phyloP scores from a whole-genome alignment of 2,888 invertebrate genomes.

The Phasia obesa region DNA sequence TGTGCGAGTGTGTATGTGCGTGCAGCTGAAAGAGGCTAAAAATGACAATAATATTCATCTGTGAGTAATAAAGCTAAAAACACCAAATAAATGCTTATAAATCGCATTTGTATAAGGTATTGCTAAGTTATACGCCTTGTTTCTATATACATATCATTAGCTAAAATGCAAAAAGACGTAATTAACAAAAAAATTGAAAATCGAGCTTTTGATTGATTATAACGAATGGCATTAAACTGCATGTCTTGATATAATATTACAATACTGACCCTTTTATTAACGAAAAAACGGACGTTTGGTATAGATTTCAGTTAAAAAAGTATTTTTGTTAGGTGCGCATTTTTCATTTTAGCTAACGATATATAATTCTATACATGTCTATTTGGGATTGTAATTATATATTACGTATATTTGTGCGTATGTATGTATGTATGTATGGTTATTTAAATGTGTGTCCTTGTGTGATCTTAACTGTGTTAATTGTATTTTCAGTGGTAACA shows the following conservation, averaged over 20 bases:
- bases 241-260: too few relatives aligned
- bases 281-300: too few relatives aligned
- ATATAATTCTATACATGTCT: neutral
- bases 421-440: neutral
- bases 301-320: neutral
- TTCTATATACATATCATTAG: too few relatives aligned
- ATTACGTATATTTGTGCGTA: neutral
- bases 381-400: neutral
- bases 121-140: too few relatives aligned
- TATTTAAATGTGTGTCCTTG: neutral
- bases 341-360: too few relatives aligned
- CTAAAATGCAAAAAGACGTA: too few relatives aligned
- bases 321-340: too few relatives aligned
- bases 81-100: constrained; percentile 33
- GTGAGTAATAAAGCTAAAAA: constrained; percentile 14
- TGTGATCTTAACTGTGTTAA: neutral
- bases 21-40: neutral
- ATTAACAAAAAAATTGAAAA: too few relatives aligned
- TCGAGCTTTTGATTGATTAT: too few relatives aligned
- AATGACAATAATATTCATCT: constrained; percentile 13
- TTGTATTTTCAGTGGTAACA: constrained; percentile 45
- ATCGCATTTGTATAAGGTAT: neutral
- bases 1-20: neutral
- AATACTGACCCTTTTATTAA: too few relatives aligned
- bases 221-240: too few relatives aligned